Conservation (phyloP, 1,140 invertebrate species). For the Laupala kohalensis region DNA sequence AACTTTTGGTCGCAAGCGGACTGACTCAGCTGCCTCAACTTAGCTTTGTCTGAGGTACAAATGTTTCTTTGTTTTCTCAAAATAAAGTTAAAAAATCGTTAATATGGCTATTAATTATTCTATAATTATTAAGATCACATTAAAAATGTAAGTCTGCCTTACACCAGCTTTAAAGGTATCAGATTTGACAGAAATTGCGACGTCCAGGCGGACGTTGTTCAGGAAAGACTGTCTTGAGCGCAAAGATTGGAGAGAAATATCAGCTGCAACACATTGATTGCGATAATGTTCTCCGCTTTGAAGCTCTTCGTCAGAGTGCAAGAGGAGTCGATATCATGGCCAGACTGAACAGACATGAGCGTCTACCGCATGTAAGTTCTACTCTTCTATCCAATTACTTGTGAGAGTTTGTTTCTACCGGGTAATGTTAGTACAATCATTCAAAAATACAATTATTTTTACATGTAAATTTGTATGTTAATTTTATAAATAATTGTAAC, state of each 20-base stretch:
- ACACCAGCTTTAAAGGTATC: too few species aligned
- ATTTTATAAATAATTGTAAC: too few species aligned
- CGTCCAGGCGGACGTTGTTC: neutral
- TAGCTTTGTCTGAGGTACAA: too few species aligned
- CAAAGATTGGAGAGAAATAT: neutral
- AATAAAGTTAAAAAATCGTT: too few species aligned
- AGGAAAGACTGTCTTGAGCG: neutral
- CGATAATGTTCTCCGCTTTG: neutral
- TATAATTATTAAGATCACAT: too few species aligned
- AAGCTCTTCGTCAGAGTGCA: neutral
- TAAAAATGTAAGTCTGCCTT: too few species aligned
- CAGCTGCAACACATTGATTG: neutral
- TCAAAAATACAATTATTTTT: neutral
- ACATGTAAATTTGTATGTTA: neutral
- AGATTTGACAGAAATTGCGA: neutral
- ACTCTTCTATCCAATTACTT: too few species aligned
- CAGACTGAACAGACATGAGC: neutral
- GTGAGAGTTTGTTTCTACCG: too few species aligned
- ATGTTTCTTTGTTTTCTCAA: too few species aligned
- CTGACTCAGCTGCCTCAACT: too few species aligned
- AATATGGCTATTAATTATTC: too few species aligned
- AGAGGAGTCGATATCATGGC: neutral
- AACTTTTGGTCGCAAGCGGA: too few species aligned
- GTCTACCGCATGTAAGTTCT: neutral
- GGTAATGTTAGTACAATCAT: neutral